Conservation (phyloP, 2,113 vertebrate genomes). For the Scartelaos histophorus region DNA sequence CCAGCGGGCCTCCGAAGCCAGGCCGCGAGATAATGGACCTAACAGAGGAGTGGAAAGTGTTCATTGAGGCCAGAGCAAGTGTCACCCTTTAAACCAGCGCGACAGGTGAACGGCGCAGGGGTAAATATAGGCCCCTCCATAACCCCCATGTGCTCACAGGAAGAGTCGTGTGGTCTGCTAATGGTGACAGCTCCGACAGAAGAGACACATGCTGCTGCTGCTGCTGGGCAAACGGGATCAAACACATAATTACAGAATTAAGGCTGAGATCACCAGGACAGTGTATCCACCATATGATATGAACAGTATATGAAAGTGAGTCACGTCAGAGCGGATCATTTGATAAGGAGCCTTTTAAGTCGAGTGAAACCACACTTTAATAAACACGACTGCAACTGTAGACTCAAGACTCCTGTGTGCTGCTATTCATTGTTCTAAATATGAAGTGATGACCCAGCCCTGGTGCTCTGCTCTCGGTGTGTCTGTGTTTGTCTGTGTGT, state of each 20-base stretch:
- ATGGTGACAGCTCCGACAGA: background rate
- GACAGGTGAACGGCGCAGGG: conserved; percentile 65
- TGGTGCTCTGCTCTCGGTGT: conserved; percentile 21
- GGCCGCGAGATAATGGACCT: conserved; percentile 25
- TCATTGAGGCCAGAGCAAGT: conserved; percentile 56
- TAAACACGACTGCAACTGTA: background rate
- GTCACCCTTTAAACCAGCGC: conserved; percentile 67
- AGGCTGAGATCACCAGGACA: too few relatives aligned
- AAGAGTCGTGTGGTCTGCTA: conserved; percentile 5
- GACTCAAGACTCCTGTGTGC: background rate
- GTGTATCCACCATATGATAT: background rate
- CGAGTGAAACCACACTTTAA: background rate
- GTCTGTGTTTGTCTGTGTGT: conserved; percentile 17
- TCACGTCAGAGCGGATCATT: background rate
- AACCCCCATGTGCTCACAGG: conserved; percentile 34
- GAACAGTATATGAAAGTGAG: background rate
- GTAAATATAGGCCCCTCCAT: conserved; percentile 70
- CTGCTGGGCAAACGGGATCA: background rate
- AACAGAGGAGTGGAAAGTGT: conserved; percentile 50
- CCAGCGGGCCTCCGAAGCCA: conserved; percentile 13
- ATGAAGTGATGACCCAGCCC: conserved; percentile 8
- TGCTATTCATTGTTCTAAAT: background rate
- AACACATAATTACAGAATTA: background rate
- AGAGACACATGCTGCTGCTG: conserved; percentile 4
- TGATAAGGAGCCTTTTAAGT: background rate